A percentile compares a stretch with the other conserved stretches of the same genome.
Evolutionary conservation across 2,113 vertebrate genomes (phyloP).

Genomic region (Perca fluviatilis): DNA sequence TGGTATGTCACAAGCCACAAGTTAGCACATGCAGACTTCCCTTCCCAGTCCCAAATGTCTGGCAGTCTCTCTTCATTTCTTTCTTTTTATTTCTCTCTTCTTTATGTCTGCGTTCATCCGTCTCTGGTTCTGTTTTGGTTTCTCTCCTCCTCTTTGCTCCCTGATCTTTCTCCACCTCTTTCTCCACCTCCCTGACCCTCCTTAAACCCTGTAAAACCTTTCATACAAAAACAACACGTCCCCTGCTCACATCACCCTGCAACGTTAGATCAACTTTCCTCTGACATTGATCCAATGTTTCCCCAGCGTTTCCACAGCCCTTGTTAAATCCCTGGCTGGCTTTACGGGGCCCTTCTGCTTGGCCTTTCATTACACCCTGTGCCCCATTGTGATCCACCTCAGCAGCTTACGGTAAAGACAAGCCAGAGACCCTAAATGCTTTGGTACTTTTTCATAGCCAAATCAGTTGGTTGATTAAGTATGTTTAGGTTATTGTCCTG

Average conservation of each 20-base stretch:
- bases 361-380: constrained; percentile 44
- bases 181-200: constrained; percentile 2
- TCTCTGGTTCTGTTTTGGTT: constrained; percentile 26
- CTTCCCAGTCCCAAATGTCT: constrained; percentile 7
- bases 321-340: constrained; percentile 55
- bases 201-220: constrained; percentile 46
- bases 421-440: constrained; percentile 23
- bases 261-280: constrained; percentile 53
- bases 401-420: constrained; percentile 48
- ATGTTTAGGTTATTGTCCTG: constrained; percentile 28
- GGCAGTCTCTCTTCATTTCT: constrained; percentile 6
- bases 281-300: constrained; percentile 53
- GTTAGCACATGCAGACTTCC: constrained; percentile 40
- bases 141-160: not conserved
- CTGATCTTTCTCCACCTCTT: not conserved
- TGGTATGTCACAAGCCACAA: constrained; percentile 55
- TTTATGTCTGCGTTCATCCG: constrained; percentile 5
- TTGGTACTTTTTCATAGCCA: constrained; percentile 12
- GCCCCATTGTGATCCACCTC: constrained; percentile 46
- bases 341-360: constrained; percentile 39
- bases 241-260: constrained; percentile 28
- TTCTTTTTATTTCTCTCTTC: constrained; percentile 11
- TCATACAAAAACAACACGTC: constrained; percentile 25
- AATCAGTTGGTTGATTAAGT: constrained; percentile 36
- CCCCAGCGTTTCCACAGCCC: constrained; percentile 45